Percentiles rank a stretch among this genome's conserved stretches.
These are phyloP conservation scores for Drosophila navojoa DNA, from an alignment of 1,140 invertebrate species.

Conservation along the genomic window DNA sequence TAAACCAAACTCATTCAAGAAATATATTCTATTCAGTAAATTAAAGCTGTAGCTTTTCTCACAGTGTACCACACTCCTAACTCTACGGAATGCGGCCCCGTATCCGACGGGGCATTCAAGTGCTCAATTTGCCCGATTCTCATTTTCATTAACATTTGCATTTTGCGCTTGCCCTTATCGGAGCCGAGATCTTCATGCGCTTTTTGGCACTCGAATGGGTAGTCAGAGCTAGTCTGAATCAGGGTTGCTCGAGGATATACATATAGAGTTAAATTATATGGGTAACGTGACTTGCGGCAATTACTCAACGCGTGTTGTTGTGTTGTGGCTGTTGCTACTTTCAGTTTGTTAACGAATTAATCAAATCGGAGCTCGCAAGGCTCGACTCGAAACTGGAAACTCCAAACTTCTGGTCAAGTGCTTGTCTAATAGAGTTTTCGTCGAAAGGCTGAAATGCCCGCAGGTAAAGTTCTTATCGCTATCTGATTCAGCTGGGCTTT, in stretches of 20 bases:
- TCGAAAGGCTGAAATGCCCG: constrained; percentile 53
- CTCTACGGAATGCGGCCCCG: constrained; percentile 2
- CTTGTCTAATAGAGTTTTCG: constrained; percentile 66
- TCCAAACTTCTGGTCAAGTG: constrained; percentile 28
- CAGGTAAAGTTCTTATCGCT: constrained; percentile 64
- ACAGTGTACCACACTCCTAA: background rate
- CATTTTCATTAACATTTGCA: constrained; percentile 40
- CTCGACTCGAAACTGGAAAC: constrained; percentile 30
- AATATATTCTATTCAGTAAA: too few relatives aligned
- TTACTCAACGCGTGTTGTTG: constrained; percentile 60
- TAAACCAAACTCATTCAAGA: too few relatives aligned
- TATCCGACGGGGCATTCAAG: constrained; percentile 57
- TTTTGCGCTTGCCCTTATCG: constrained; percentile 58
- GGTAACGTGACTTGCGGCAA: constrained; percentile 67
- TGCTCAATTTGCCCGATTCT: constrained; percentile 63
- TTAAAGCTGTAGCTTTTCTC: background rate
- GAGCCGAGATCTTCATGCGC: constrained; percentile 73
- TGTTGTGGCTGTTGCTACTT: constrained; percentile 71
- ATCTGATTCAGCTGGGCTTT: constrained; percentile 46
- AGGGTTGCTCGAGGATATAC: constrained; percentile 44
- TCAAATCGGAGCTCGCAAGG: constrained; percentile 60
- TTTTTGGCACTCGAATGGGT: constrained; percentile 41
- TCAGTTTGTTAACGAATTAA: constrained; percentile 82
- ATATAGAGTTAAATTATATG: background rate
- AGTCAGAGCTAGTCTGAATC: constrained; percentile 45